Conservation (phyloP, 2,797 vertebrate species). For the Crossoptilon crossoptilon region DNA sequence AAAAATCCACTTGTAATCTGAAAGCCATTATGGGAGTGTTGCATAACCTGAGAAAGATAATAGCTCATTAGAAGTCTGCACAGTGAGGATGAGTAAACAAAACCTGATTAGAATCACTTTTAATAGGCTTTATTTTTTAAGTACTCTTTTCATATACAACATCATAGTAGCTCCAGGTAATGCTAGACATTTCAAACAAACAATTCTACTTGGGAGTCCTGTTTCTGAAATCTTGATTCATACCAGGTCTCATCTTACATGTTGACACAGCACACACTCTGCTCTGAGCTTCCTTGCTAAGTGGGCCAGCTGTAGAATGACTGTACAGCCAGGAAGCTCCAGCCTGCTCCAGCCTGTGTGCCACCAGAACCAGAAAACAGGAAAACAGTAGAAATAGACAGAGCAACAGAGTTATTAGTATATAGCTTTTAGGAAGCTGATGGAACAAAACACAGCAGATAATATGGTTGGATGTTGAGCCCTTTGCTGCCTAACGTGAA, state of each 20-base stretch:
- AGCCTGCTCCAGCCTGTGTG: not conserved
- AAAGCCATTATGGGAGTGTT: slow-evolving; percentile 26
- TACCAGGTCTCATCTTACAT: rapidly evolving
- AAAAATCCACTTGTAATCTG: slow-evolving; percentile 2
- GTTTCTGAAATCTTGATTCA: not conserved
- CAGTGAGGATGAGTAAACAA: not conserved
- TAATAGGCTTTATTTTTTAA: not conserved
- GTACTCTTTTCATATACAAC: not conserved
- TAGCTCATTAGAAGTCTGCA: slow-evolving; percentile 2
- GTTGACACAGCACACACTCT: not conserved
- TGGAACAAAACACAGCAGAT: not conserved
- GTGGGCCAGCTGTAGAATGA: not conserved
- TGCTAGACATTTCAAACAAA: not conserved
- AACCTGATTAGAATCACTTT: not conserved
- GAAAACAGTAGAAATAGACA: not conserved
- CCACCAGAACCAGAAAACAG: not conserved
- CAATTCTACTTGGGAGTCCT: not conserved
- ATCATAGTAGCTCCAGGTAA: not conserved
- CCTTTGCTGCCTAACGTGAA: not conserved
- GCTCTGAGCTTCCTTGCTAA: not conserved
- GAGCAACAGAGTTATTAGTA: not conserved
- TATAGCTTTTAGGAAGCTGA: not conserved
- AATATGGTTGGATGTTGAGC: not conserved
- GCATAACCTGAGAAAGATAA: not conserved
- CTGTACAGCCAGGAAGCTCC: not conserved